Percentiles rank a stretch among this genome's conserved stretches.
These are phyloP conservation scores for Tyto alba DNA, from an alignment of 2,113 vertebrate genomes.

Conservation along the genomic window DNA sequence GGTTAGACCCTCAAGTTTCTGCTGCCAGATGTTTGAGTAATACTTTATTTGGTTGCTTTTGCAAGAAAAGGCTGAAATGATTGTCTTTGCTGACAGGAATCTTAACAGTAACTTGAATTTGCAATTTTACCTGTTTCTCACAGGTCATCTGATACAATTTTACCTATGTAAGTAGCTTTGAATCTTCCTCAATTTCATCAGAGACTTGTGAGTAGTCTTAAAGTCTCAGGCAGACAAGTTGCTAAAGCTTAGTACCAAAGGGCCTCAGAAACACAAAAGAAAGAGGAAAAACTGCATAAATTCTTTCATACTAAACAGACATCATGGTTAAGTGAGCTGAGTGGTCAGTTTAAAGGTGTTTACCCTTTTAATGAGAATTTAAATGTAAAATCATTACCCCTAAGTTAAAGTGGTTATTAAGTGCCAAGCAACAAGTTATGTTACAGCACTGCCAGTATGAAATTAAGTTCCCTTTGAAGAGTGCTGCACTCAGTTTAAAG, in stretches of 20 bases:
- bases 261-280: not conserved
- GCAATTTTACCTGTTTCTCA: not conserved
- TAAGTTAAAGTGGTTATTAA: not conserved
- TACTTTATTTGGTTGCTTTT: conserved; percentile 12
- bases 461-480: not conserved
- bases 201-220: not conserved
- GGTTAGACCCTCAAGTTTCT: not conserved
- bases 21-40: conserved; percentile 41
- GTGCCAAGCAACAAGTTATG: not conserved
- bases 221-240: not conserved
- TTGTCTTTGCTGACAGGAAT: conserved; percentile 32
- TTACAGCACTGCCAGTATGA: not conserved
- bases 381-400: not conserved
- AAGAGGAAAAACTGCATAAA: not conserved
- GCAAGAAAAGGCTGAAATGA: not conserved
- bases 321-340: not conserved
- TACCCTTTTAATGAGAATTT: not conserved
- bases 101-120: not conserved
- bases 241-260: not conserved
- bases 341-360: not conserved
- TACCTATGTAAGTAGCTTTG: not conserved
- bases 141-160: not conserved
- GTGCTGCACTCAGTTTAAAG: not conserved
- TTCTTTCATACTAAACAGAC: not conserved
- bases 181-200: not conserved